Evolutionary conservation across 2,113 vertebrate species (phyloP).

Genomic region (Pseudorasbora parva): DNA sequence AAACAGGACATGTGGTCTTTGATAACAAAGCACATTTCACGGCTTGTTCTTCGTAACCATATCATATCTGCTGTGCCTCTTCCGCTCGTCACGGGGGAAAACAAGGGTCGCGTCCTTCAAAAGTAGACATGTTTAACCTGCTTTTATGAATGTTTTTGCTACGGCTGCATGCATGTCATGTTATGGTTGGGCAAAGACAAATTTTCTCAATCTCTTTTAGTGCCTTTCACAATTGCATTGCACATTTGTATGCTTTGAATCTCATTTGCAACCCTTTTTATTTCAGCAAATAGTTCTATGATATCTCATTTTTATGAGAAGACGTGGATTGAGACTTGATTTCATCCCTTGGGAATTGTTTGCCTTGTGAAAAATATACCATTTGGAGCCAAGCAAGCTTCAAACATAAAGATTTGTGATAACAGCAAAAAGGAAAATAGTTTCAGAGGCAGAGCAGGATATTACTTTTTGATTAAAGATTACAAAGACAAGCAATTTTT

Average conservation of each 20-base stretch:
- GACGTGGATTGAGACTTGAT: not conserved
- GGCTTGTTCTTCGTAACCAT: not conserved
- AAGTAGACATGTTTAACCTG: not conserved
- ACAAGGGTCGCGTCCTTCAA: not conserved
- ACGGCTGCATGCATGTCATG: not conserved
- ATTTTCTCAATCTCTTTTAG: no score
- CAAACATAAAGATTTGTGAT: not conserved
- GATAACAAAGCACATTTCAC: slow-evolving; percentile 5
- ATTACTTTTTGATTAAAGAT: slow-evolving; percentile 22
- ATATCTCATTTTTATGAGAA: not conserved
- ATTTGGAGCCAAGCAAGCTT: not conserved
- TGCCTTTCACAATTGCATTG: no score
- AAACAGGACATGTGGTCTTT: slow-evolving; percentile 6
- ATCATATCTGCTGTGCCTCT: slow-evolving; percentile 13
- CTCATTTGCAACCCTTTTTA: not conserved
- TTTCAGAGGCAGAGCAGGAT: not conserved
- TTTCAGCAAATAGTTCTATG: not conserved
- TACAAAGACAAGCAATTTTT: not conserved
- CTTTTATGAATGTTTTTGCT: not conserved
- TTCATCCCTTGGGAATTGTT: not conserved
- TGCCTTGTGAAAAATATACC: not conserved
- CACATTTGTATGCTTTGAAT: not conserved
- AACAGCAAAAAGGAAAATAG: not conserved
- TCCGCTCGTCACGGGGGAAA: not conserved
- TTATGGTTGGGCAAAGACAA: not conserved